phyloP scores from a whole-genome alignment of 2,888 invertebrate species.

The Mesochorus sp. region DNA sequence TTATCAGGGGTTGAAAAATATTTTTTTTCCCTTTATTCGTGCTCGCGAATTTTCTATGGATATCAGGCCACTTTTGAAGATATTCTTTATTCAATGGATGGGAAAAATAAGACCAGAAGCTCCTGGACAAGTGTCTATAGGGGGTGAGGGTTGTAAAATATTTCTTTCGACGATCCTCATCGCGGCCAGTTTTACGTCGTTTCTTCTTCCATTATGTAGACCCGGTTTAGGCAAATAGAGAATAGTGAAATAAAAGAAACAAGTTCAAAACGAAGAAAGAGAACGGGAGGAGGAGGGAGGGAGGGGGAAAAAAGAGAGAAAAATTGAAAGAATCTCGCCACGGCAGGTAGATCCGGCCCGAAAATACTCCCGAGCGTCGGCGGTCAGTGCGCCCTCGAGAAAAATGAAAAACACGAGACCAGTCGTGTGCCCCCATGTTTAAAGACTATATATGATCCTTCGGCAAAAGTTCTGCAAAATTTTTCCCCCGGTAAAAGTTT shows the following conservation, averaged over 20 bases:
- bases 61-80: neutral
- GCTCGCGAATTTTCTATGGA: too few relatives aligned
- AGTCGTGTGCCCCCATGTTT: conserved; percentile 39
- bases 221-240: conserved; percentile 45
- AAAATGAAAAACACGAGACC: conserved; percentile 71
- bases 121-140: conserved; percentile 24
- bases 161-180: conserved; percentile 1
- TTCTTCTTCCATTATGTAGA: neutral
- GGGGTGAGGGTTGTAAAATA: conserved; percentile 29
- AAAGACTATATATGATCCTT: too few relatives aligned
- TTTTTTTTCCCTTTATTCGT: too few relatives aligned
- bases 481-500: too few relatives aligned
- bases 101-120: conserved; percentile 23
- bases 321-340: conserved; percentile 69
- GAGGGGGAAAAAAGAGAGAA: conserved; percentile 52
- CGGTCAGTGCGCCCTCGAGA: conserved; percentile 69
- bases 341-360: conserved; percentile 73
- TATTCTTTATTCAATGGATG: neutral
- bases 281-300: conserved; percentile 59
- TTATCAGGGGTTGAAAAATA: too few relatives aligned
- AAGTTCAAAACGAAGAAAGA: too few relatives aligned
- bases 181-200: neutral
- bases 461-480: conserved; percentile 62
- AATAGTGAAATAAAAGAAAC: conserved; percentile 63
- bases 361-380: conserved; percentile 58